Conservation (phyloP, 2,888 invertebrate species). For the Cantharis lateralis region DNA sequence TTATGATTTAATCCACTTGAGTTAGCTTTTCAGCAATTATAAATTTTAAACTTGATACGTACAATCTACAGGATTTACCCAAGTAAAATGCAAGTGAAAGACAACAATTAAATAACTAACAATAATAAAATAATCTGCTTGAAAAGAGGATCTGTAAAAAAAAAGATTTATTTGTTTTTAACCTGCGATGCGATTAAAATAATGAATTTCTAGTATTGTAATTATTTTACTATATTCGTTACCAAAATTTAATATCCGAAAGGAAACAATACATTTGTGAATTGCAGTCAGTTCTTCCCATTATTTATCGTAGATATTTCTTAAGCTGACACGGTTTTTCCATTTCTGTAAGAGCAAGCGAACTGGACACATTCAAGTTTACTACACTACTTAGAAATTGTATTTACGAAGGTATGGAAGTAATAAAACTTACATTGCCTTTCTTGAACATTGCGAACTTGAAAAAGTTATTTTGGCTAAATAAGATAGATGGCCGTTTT, state of each 20-base stretch:
- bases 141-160: too few relatives aligned
- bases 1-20: too few relatives aligned
- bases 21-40: too few relatives aligned
- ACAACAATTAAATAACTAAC: too few relatives aligned
- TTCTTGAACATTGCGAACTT: not conserved
- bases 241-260: conserved; percentile 33
- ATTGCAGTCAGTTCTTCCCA: conserved; percentile 31
- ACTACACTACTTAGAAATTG: conserved; percentile 16
- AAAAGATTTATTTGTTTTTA: too few relatives aligned
- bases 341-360: conserved; percentile 33
- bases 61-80: too few relatives aligned
- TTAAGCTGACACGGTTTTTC: conserved; percentile 40
- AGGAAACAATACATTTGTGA: conserved; percentile 35
- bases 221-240: conserved; percentile 30
- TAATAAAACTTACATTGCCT: conserved; percentile 11
- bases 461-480: not conserved
- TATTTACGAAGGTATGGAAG: conserved; percentile 15
- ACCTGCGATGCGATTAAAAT: too few relatives aligned
- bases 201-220: too few relatives aligned
- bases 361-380: conserved; percentile 27
- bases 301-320: conserved; percentile 37
- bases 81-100: too few relatives aligned
- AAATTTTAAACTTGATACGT: too few relatives aligned
- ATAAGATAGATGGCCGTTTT: not conserved
- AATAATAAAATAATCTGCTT: too few relatives aligned